Evolutionary conservation across 2,888 invertebrate genomes (phyloP), one percentile per base, ranked within the genome.

Genomic region (Neelides folsomi): DNA sequence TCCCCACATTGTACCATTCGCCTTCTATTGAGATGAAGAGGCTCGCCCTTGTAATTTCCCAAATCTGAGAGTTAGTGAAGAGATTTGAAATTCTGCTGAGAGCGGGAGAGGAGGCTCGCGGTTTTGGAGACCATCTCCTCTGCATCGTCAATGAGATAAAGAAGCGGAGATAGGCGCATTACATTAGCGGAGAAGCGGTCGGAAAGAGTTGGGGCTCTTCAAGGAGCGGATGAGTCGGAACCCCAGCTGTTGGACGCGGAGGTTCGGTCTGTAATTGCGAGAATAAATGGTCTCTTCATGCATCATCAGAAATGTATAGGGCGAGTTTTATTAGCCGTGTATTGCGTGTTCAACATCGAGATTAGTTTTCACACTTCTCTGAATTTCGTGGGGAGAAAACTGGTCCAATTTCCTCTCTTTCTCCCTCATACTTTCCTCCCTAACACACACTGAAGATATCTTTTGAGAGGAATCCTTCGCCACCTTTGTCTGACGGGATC

Each of bases 331-430:
- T 57, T 57, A 57, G 55, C 55, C 57, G 50, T 51, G 55, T 55
- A 57, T 57, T 57, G 54, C 57, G 54, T 55, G 57, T 52, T 55
- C 53, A 57, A 57, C 57, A 57, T 57, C 53, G 51, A 55, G 55
- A 57, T 53, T 55, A 57, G 53, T 53, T 53, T 53, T 53, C 53
- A 53, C 53, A 53, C 53, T 53, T 49, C 49, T 41, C 18, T 45
- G 53, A 49, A 36, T 46, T 38, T 27, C 27, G 27, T 7, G 27
- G 27, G 27, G 27, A 27, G 27, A 27, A 27, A 27, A 39, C 39
- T 39, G 39, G 39, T 16, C 7, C 39, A 39, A 39, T 39, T 39
- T 39, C 39, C 39, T 39, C 39, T 13, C 6, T 16, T 8, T 13
- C 13, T 15, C 6, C 7, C 16, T 8, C 39, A 39, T 16, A 39